Evolutionary conservation across 1,140 invertebrate species (phyloP), one percentile per base, ranked within the genome.

Genomic region (Chymomyza costata): DNA sequence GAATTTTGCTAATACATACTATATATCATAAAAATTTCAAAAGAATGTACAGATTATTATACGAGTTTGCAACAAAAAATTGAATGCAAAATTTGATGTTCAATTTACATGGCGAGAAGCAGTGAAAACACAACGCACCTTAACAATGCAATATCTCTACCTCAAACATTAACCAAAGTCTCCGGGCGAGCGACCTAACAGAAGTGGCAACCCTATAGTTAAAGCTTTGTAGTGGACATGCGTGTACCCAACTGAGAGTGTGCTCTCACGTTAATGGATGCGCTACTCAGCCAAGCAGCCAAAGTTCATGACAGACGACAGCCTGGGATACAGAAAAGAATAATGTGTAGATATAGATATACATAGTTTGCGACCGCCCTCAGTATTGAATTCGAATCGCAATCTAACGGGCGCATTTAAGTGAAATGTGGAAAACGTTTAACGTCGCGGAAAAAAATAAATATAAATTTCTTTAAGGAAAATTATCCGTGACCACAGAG

Each of bases 361-460:
- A 44, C 35, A 40, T 18, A 41, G 32, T 10, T 6, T 34, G 32
- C 32, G n/a, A 13, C 13, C 3, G 32, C 3, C 35, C 51, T 66
- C 66, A 73, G 69, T 71, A 73, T 78, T 80, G 67, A 71, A 64
- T 80, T 60, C 49, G 55, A 65, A 67, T 71, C 56, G 62, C 67
- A 60, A 67, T 38, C 49, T 43, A 80, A 55, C 67, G 55, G 67
- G 71, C 58, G 67, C 64, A 60, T 28, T 60, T 3, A 34, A 5
- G 32, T 34, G 11, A 6, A 34, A 10, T 34, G n/a, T 34, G n/a
- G n/a, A 3, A 3, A 8, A n/a, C 8, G 8, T 34, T 13, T 6
- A 3, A 3, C 11, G 32, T 34, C 32, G 32, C 32, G 2, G 8
- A 34, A 34, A 3, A 13, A n/a, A 13, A 34, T 14, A 34, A 13